phyloP scores from a whole-genome alignment of 2,113 vertebrate genomes.

The Percopsis transmontana region DNA sequence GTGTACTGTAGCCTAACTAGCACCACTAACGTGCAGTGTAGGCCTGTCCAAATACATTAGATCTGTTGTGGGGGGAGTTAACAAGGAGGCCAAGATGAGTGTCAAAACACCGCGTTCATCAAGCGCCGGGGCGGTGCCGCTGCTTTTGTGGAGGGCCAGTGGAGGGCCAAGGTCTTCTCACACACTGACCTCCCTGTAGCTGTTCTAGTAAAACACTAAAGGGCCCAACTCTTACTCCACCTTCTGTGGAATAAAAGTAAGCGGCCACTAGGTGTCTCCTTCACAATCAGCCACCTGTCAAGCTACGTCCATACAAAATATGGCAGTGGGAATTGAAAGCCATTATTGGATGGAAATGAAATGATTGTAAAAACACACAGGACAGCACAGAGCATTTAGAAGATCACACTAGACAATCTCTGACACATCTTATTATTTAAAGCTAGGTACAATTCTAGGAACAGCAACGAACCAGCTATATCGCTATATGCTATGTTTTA shows the following conservation, averaged over 20 bases:
- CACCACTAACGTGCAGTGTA: slow-evolving; percentile 48
- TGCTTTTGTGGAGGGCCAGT: slow-evolving; percentile 36
- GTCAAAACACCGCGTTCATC: slow-evolving; percentile 71
- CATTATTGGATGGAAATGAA: not conserved
- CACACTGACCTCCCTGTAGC: slow-evolving; percentile 43
- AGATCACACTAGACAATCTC: too few relatives aligned
- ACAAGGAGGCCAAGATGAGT: slow-evolving; percentile 68
- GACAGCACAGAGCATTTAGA: too few relatives aligned
- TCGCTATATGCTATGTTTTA: too few relatives aligned
- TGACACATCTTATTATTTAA: too few relatives aligned
- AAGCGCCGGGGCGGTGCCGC: slow-evolving; percentile 32
- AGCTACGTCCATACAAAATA: not conserved
- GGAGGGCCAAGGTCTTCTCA: slow-evolving; percentile 44
- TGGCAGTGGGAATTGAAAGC: not conserved
- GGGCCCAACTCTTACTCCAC: not conserved
- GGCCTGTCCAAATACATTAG: slow-evolving; percentile 69
- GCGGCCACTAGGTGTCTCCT: not conserved
- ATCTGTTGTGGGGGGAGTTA: slow-evolving; percentile 68
- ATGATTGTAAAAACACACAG: too few relatives aligned
- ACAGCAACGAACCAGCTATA: too few relatives aligned
- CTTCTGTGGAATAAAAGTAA: too few relatives aligned
- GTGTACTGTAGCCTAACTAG: slow-evolving; percentile 50
- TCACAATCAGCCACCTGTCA: not conserved
- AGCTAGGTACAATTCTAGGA: too few relatives aligned
- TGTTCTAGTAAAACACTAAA: slow-evolving; percentile 50